A percentile compares a stretch with the other conserved stretches of the same genome.
Evolutionary conservation across 2,113 vertebrate species (phyloP).

Genomic region (Carassius gibelio): DNA sequence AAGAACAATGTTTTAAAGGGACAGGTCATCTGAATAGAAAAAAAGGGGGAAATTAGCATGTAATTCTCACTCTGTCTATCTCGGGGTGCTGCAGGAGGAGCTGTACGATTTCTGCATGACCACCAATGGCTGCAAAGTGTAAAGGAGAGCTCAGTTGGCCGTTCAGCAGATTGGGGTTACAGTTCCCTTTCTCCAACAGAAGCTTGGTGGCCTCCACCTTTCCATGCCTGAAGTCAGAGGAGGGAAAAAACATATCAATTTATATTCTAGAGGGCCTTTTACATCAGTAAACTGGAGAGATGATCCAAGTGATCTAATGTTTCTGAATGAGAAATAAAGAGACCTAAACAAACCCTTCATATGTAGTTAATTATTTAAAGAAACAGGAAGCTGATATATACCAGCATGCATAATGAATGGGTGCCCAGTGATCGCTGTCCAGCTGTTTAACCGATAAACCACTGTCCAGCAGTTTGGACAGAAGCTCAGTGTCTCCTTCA

Average conservation of each 20-base stretch:
- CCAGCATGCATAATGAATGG: conserved; percentile 98
- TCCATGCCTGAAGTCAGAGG: conserved; percentile 83
- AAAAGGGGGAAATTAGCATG: not conserved
- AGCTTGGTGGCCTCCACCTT: conserved; percentile 95
- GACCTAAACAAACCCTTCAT: not conserved
- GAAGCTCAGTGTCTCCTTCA: conserved; percentile 91
- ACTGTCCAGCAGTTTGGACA: conserved; percentile 89
- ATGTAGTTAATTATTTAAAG: not conserved
- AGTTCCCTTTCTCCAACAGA: conserved; percentile 93
- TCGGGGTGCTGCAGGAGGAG: conserved; percentile 91
- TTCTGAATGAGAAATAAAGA: not conserved
- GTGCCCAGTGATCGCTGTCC: conserved; percentile 98
- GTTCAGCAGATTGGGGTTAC: conserved; percentile 95
- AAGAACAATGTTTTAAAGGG: not conserved
- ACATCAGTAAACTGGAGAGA: not conserved
- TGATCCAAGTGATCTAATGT: not conserved
- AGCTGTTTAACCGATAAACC: conserved; percentile 94
- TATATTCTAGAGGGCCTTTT: not conserved
- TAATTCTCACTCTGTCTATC: conserved; percentile 86
- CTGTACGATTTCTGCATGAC: conserved; percentile 91
- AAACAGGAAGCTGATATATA: conserved; percentile 62
- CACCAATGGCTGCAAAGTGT: conserved; percentile 95
- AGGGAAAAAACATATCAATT: not conserved
- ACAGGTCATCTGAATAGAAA: not conserved
- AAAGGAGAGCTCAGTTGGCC: conserved; percentile 96